Conservation (phyloP, 2,113 vertebrate genomes). For the Equus quagga region DNA sequence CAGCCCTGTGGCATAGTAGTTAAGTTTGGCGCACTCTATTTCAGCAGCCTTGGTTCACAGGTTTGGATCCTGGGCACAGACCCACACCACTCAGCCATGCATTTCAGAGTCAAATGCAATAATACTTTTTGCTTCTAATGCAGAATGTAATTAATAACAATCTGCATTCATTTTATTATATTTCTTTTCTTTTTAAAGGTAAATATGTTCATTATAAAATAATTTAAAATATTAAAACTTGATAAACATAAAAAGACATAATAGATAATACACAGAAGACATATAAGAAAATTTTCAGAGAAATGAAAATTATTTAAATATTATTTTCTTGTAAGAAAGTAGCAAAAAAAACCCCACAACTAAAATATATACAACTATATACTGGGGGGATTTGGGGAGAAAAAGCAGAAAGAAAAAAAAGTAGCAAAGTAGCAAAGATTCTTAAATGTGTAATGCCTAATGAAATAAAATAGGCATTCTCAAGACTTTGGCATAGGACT, state of each 20-base stretch:
- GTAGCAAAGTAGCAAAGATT: background rate
- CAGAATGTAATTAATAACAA: background rate
- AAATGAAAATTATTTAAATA: constrained; percentile 25
- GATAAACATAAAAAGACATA: constrained; percentile 8
- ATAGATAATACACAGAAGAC: background rate
- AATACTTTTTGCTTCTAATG: background rate
- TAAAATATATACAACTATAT: too few species aligned
- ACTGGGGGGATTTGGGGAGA: too few species aligned
- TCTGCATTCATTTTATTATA: background rate
- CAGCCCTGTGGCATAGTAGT: too few species aligned
- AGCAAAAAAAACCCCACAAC: too few species aligned
- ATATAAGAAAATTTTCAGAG: constrained; percentile 30
- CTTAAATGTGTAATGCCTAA: background rate
- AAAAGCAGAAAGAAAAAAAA: too few species aligned
- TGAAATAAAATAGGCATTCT: background rate
- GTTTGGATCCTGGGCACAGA: too few species aligned
- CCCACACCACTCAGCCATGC: too few species aligned
- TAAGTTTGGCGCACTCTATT: too few species aligned
- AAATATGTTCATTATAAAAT: constrained; percentile 29
- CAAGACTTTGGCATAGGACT: background rate
- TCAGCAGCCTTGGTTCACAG: too few species aligned
- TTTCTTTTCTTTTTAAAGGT: constrained; percentile 13
- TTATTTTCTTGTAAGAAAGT: background rate
- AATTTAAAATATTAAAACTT: constrained; percentile 4
- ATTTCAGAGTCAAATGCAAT: background rate